Base-by-base conservation (phyloP, 2,888 invertebrate genomes). In the Drosophila kuntzei region DNA sequence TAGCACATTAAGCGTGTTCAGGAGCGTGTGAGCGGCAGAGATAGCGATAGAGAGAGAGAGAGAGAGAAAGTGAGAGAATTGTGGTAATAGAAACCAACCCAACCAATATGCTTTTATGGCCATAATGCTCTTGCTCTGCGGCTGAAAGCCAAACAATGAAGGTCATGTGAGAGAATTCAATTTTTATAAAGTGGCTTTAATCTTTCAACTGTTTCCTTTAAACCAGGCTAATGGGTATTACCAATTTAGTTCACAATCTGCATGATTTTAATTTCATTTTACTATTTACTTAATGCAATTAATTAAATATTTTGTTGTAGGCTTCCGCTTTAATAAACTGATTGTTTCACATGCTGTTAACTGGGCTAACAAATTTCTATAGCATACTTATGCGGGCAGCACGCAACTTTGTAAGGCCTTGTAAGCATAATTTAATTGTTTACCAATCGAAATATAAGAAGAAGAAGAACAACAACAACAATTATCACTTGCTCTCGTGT, bases 371-470 rank as follows among this genome's bases (percentile, higher is more conserved):
- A 59, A 49, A 65, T 59, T 12, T 20, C 41, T 59, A 53, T 61
- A 59, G 86, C 50, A 43, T 72, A 79, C 70, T 71, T 79, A 73
- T 70, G 57, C 62, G 71, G 64, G 68, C 57, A 11, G 58, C 64
- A 46, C 51, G 59, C 64, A 63, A 57, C 53, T 60, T 20, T 51
- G 47, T 32, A 11, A 43, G 27, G 64, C 1, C 60, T 6, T n/a
- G 2, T 74, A 65, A 70, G 55, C 83, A 68, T 86, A 80, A 86
- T 83, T 83, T 68, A 76, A 84, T 83, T 80, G 80, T 76, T 70
- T 71, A 60, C 46, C 82, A 69, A 78, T 79, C 57, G 79, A 67
- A 74, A 76, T 41, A 55, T 51, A 64, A 50, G 51, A 62, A 18
- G 41, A 39, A 9, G 22, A 50, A 20, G 34, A 43, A 11, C 9